Evolutionary conservation across 2,113 vertebrate species (phyloP).

Genomic region (Cheilinus undulatus): DNA sequence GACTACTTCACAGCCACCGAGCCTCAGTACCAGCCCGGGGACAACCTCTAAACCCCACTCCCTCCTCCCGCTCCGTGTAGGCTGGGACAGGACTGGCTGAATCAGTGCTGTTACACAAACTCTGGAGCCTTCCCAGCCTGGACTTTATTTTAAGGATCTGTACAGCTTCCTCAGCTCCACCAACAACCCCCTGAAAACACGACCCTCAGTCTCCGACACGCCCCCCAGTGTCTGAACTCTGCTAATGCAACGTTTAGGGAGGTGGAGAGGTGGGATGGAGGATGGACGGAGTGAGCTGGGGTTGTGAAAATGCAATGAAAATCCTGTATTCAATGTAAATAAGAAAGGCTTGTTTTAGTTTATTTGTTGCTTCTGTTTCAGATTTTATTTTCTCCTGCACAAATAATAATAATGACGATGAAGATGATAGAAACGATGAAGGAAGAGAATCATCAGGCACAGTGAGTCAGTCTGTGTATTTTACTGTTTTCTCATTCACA

Average conservation of each 20-base stretch:
- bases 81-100: constrained; percentile 30
- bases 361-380: constrained; percentile 82
- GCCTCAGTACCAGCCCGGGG: constrained; percentile 98
- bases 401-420: constrained; percentile 48
- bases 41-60: constrained; percentile 89
- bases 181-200: constrained; percentile 73
- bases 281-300: not conserved
- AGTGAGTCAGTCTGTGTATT: constrained; percentile 30
- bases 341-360: constrained; percentile 84
- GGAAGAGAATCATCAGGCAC: constrained; percentile 29
- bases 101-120: constrained; percentile 34
- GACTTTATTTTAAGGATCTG: constrained; percentile 80
- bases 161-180: constrained; percentile 80
- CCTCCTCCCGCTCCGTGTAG: constrained; percentile 3
- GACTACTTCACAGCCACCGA: constrained; percentile 99
- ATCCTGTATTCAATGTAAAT: constrained; percentile 93
- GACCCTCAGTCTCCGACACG: constrained; percentile 70
- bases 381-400: constrained; percentile 71
- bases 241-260: not conserved
- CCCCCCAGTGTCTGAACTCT: constrained; percentile 57
- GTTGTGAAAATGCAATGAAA: constrained; percentile 82
- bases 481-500: constrained; percentile 45
- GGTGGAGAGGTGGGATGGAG: constrained; percentile 79
- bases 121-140: constrained; percentile 47
- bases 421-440: constrained; percentile 13